Base-by-base conservation (phyloP, 2,797 vertebrate species). In the Esox lucius region DNA sequence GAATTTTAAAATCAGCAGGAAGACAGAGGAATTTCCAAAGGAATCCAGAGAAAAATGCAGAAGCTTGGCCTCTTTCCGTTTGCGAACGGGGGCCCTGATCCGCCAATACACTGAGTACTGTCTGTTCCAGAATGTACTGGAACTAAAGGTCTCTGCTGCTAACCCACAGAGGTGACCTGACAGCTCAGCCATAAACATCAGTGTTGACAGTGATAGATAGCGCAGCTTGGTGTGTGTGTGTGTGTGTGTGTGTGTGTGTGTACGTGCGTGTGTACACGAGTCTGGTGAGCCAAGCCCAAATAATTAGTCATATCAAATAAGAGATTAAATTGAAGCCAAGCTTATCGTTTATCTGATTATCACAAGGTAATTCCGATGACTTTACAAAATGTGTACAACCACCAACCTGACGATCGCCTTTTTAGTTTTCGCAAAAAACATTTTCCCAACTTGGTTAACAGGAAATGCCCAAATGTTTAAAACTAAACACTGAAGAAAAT, bases 121-220 rank as follows among this genome's bases (percentile, higher is more conserved):
- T 46, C 1, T 46, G 42, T 46, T 46, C 42, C 42, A 46, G 42
- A 46, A 46, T 46, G 42, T 46, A 8, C 42, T 46, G 42, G 42
- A 46, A 46, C 42, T 3, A 46, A 46, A 46, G 42, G 42, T 46
- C 6, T 46, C 42, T 39, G 35, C 35, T 3, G 35, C 35, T 28
- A 28, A 69, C 49, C 28, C 71, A 13, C 28, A 59, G 56, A 66
- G 65, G 68, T 84, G 78, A 85, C 75, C 72, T 75, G 26, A 51
- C 67, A 75, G 67, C 73, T 83, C 77, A 80, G 77, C 68, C 75
- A 84, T 89, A 86, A 91, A 90, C 89, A 90, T 28, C 22, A 16
- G 42, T 87, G 87, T 92, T 91, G 85, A 90, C 80, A 88, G 83
- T 91, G 71, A 89, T 26, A 91, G 71, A 89, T 26, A 91, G 77